A percentile compares a stretch with the other conserved stretches of the same genome.
Evolutionary conservation across 2,888 invertebrate genomes (phyloP).

Genomic region (Drosophila tanythrix): DNA sequence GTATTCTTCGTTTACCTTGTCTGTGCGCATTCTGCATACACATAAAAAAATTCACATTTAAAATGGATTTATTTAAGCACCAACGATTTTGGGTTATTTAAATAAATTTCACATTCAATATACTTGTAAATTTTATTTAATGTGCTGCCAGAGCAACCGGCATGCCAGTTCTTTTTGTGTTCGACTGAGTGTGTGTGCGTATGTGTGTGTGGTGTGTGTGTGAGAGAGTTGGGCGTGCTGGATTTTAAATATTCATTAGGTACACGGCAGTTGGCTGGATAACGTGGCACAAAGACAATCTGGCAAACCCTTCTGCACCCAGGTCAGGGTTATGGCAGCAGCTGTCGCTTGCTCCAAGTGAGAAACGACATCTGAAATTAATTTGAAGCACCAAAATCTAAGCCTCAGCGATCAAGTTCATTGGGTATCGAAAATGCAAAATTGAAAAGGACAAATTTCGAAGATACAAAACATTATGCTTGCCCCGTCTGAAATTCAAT

Average conservation of each 20-base stretch:
- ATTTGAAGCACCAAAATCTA: slow-evolving; percentile 75
- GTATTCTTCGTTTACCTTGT: slow-evolving; percentile 23
- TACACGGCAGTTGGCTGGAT: slow-evolving; percentile 45
- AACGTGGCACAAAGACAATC: slow-evolving; percentile 44
- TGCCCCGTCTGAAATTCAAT: slow-evolving; percentile 33
- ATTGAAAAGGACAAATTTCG: slow-evolving; percentile 62
- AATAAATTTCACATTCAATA: slow-evolving; percentile 73
- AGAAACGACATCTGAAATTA: slow-evolving; percentile 76
- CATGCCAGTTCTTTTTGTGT: slow-evolving; percentile 22
- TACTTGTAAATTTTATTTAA: slow-evolving; percentile 68
- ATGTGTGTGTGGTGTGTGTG: slow-evolving; percentile 11
- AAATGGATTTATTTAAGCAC: slow-evolving; percentile 53
- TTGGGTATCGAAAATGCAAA: slow-evolving; percentile 46
- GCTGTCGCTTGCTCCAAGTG: slow-evolving; percentile 30
- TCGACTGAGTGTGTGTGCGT: slow-evolving; percentile 11
- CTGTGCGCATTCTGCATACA: slow-evolving; percentile 5
- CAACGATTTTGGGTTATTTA: slow-evolving; percentile 58
- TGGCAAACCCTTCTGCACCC: slow-evolving; percentile 33
- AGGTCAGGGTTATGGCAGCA: slow-evolving; percentile 56
- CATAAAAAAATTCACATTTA: slow-evolving; percentile 34
- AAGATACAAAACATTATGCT: slow-evolving; percentile 16
- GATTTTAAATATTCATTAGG: slow-evolving; percentile 78
- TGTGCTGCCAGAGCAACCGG: slow-evolving; percentile 58
- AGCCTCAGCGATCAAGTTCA: slow-evolving; percentile 49
- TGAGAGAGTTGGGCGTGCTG: slow-evolving; percentile 52